These are phyloP conservation scores for Gryon sp. DNA, from an alignment of 1,140 invertebrate genomes.

Conservation along the genomic window DNA sequence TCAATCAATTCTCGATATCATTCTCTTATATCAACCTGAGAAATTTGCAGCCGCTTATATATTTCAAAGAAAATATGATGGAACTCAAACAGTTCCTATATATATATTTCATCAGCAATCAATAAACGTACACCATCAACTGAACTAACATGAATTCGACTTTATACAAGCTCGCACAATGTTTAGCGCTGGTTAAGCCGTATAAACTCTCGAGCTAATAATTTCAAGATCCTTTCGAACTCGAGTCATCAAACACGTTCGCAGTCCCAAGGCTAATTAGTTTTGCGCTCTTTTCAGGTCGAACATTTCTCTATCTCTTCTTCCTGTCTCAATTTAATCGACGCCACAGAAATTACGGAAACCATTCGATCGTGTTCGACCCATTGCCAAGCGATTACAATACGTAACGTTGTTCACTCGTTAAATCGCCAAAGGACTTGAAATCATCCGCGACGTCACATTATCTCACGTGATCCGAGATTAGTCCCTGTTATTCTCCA, in stretches of 20 bases:
- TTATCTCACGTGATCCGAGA: conserved; percentile 64
- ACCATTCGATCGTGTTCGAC: conserved; percentile 69
- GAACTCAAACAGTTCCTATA: too few relatives aligned
- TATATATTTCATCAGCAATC: conserved; percentile 29
- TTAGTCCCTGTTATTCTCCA: conserved; percentile 75
- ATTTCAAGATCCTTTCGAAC: conserved; percentile 46
- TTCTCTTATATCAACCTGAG: too few relatives aligned
- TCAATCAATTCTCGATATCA: too few relatives aligned
- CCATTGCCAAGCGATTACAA: conserved; percentile 74
- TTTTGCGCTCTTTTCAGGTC: conserved; percentile 39
- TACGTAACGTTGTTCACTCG: conserved; percentile 55
- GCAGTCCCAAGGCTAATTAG: conserved; percentile 39
- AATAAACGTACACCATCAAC: conserved; percentile 25
- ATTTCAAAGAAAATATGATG: too few relatives aligned
- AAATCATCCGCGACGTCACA: conserved; percentile 36
- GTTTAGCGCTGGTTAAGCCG: conserved; percentile 42
- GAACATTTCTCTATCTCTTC: conserved; percentile 6
- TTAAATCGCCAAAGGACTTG: conserved; percentile 50
- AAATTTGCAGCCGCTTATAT: too few relatives aligned
- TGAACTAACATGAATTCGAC: conserved; percentile 2
- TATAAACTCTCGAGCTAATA: conserved; percentile 52
- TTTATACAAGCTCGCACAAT: conserved; percentile 30
- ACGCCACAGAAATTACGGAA: conserved; percentile 73
- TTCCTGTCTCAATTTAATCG: conserved; percentile 71
- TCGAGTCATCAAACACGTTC: conserved; percentile 32